Base-by-base conservation (phyloP, 1,140 invertebrate species). In the Wiebesia pumilae region DNA sequence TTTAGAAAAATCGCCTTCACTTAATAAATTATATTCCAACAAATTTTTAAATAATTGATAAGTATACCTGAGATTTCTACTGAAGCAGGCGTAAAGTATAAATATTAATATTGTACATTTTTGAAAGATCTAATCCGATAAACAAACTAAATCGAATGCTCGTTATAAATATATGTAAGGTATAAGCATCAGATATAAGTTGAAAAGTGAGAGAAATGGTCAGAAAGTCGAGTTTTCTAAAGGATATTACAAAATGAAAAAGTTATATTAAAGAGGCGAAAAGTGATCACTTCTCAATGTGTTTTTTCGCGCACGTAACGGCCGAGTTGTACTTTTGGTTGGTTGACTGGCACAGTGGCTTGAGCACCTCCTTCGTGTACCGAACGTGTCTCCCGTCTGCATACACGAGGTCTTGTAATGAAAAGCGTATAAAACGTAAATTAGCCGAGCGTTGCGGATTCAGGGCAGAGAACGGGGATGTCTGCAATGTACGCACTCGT, bases 371-470 rank as follows among this genome's bases (percentile, higher is more conserved):
- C 78, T 38, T 71, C 75, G 73, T 75, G 81, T 43, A 58, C 86
- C 51, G 69, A 40, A 40, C 40, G 86, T 82, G 84, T 85, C 87
- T 89, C 30, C 73, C 73, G 51, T 85, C 30, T 67, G n/a, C 83
- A 21, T 88, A 81, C 73, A 83, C 86, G 87, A 89, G 77, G 80
- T 87, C 75, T 54, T 71, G 88, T 90, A 88, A 91, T 91, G 89
- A 89, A 90, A 90, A 89, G 78, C 77, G 82, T 89, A 89, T 90
- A 88, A 90, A 91, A 89, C 86, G 84, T 87, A 89, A 91, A 91
- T 89, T 89, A 87, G 85, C 82, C 71, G 43, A 38, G 73, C 81
- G 35, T 62, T 69, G 62, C 79, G 58, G 73, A 88, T 87, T 82
- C 79, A 14, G 71, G 27, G 24, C 2, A 69, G 62, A 67, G 67